Conservation (phyloP, 2,797 vertebrate genomes). For the Enoplosus armatus region DNA sequence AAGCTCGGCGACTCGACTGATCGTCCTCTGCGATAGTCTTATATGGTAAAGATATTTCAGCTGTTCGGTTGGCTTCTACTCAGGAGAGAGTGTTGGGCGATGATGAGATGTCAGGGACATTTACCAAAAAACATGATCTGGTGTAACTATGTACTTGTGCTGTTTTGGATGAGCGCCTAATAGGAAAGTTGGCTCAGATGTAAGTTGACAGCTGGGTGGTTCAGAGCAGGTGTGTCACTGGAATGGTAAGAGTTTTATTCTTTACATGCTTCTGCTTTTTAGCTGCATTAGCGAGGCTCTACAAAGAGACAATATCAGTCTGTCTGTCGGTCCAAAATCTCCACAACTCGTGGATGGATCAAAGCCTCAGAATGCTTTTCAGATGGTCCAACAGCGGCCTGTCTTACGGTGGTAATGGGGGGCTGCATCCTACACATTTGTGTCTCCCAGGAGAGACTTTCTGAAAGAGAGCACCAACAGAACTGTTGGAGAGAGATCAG, state of each 20-base stretch:
- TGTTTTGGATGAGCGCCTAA: slow-evolving; percentile 55
- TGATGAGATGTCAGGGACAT: slow-evolving; percentile 25
- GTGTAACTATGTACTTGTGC: slow-evolving; percentile 28
- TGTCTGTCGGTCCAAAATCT: slow-evolving; percentile 1
- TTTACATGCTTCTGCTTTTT: slow-evolving; percentile 10
- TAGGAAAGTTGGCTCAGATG: slow-evolving; percentile 56
- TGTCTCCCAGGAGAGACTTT: too few relatives aligned
- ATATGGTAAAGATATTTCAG: slow-evolving; percentile 47
- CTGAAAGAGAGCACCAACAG: neutral
- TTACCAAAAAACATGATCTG: slow-evolving; percentile 31
- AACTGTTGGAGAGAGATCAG: neutral
- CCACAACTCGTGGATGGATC: neutral
- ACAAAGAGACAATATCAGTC: neutral
- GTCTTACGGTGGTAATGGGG: too few relatives aligned
- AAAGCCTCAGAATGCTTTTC: neutral
- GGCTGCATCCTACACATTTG: too few relatives aligned
- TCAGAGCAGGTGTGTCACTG: slow-evolving; percentile 48
- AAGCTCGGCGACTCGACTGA: slow-evolving; percentile 46
- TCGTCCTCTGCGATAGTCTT: slow-evolving; percentile 52
- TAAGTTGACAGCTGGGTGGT: slow-evolving; percentile 31
- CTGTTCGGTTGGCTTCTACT: slow-evolving; percentile 44
- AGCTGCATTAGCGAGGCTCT: slow-evolving; percentile 1
- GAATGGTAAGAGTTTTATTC: slow-evolving; percentile 6
- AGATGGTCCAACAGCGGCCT: too few relatives aligned
- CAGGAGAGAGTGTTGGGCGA: slow-evolving; percentile 7